phyloP scores from a whole-genome alignment of 2,113 vertebrate genomes.

The Rynchops niger region DNA sequence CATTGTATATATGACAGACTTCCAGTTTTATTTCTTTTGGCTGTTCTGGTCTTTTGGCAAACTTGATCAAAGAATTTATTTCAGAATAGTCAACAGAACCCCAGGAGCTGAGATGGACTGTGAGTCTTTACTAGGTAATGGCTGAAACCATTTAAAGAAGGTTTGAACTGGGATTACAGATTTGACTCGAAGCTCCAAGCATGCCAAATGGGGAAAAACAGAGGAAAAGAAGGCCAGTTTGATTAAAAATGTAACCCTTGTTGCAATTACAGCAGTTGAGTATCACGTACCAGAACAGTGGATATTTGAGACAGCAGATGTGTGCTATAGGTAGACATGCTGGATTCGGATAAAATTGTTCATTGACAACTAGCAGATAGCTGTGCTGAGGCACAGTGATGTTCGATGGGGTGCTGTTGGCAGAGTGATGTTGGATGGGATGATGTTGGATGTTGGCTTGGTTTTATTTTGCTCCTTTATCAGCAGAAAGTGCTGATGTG shows the following conservation, averaged over 20 bases:
- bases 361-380: background rate
- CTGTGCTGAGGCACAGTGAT: background rate
- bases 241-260: background rate
- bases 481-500: background rate
- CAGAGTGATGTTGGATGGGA: no score
- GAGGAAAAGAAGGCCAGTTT: background rate
- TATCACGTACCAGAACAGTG: background rate
- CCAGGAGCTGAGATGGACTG: background rate
- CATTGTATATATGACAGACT: background rate
- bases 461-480: background rate
- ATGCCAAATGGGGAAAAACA: background rate
- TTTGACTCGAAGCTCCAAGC: background rate
- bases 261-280: background rate
- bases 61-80: background rate
- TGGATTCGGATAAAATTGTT: background rate
- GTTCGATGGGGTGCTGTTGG: background rate
- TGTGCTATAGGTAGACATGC: background rate
- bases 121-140: background rate
- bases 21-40: slow-evolving; percentile 10
- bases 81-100: background rate
- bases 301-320: background rate
- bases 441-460: background rate
- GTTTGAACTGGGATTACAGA: background rate
- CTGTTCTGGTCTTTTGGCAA: background rate
- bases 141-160: background rate